Base-by-base conservation (phyloP, 2,797 vertebrate genomes). In the Anabas testudineus region DNA sequence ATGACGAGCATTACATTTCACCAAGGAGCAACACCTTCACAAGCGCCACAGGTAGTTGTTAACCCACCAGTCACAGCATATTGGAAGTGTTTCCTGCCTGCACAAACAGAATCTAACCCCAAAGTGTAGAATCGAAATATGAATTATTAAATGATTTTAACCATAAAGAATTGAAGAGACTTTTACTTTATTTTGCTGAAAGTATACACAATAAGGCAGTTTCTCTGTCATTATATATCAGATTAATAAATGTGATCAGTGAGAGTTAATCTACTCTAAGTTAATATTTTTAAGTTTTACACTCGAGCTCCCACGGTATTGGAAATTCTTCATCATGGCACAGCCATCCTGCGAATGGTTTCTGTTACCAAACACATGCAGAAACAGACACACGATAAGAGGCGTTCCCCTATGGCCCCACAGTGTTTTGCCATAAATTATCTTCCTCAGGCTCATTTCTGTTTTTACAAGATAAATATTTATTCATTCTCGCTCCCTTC, bases 401-500 rank as follows among this genome's bases (percentile, higher is more conserved):
- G 10, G 10, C 58, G 4, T 37, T 74, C 41, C 64, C 10, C 48
- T 45, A 53, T 15, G 12, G 49, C 46, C 48, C 66, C 45, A 5
- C 67, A 63, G 45, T 19, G 34, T 42, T 52, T 62, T 8, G 5
- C 54, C 34, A 62, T 16, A 69, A 22, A 59, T 51, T 51, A 24
- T 69, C 72, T 65, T 53, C 21, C 42, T 63, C 32, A 62, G 67
- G 48, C 45, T 61, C 28, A 24, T 21, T 62, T 45, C 41, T 77
- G 7, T 79, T 60, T 60, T 60, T 34, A 51, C 39, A 51, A 26
- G 26, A 65, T 43, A 74, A 81, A 84, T 81, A 65, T 81, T 70
- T 81, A 81, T 74, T 56, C 51, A 30, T 51, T 67, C 42, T 52
- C 18, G 36, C 36, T 32, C 36, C 28, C 36, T 77, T 8, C 26